phyloP scores from a whole-genome alignment of 2,797 vertebrate species.

The Balearica regulorum region DNA sequence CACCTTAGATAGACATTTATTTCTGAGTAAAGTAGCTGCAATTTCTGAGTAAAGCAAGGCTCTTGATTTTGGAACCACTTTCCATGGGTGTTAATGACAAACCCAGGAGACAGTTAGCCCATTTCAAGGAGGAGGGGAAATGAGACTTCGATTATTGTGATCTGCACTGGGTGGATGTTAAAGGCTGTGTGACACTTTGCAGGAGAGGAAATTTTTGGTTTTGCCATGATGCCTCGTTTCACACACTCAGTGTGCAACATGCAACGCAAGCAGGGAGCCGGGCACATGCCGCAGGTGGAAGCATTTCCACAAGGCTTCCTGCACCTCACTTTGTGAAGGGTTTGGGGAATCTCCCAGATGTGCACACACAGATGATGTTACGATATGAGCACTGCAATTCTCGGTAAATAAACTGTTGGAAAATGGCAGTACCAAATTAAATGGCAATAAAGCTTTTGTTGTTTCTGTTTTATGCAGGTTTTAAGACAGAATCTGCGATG shows the following conservation, averaged over 20 bases:
- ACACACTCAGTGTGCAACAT: neutral
- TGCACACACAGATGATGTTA: neutral
- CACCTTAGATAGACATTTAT: neutral
- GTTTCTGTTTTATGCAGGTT: constrained; percentile 25
- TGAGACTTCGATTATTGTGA: neutral
- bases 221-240: fast-evolving
- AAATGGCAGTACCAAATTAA: constrained; percentile 35
- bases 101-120: neutral
- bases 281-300: neutral
- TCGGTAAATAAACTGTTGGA: constrained; percentile 9
- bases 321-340: neutral
- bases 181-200: neutral
- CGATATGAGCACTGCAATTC: neutral
- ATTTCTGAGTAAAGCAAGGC: neutral
- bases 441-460: constrained; percentile 26
- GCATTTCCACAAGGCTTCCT: neutral
- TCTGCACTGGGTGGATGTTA: neutral
- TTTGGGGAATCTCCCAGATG: neutral
- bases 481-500: constrained; percentile 30
- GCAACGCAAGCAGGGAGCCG: neutral
- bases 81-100: constrained; percentile 8
- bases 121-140: neutral
- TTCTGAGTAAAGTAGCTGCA: neutral
- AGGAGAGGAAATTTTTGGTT: neutral
- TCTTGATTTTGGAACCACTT: constrained; percentile 31